A percentile compares a stretch with the other conserved stretches of the same genome.
Evolutionary conservation across 2,113 vertebrate species (phyloP).

Genomic region (Bufo gargarizans): DNA sequence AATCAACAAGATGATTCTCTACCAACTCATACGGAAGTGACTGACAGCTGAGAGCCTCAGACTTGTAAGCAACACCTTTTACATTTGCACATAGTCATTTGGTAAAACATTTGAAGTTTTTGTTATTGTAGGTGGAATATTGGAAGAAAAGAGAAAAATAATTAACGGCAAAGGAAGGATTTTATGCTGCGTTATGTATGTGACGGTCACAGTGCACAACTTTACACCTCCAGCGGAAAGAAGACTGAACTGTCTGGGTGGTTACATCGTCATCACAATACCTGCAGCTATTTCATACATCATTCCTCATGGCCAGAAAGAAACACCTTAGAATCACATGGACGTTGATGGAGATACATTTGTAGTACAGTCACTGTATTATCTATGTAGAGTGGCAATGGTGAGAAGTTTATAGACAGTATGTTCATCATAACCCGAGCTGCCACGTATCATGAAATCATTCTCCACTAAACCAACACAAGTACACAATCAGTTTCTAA

Average conservation of each 20-base stretch:
- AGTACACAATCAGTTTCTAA: not conserved
- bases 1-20: not conserved
- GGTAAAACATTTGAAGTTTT: constrained; percentile 29
- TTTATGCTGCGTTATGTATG: not conserved
- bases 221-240: not conserved
- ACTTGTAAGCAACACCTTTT: constrained; percentile 43
- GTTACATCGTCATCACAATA: too few relatives aligned
- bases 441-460: not conserved
- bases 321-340: too few relatives aligned
- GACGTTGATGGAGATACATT: too few relatives aligned
- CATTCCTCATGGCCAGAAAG: too few relatives aligned
- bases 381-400: not conserved
- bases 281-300: too few relatives aligned
- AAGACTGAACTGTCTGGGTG: not conserved
- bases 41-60: constrained; percentile 25
- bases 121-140: constrained; percentile 18
- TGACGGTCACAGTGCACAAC: not conserved
- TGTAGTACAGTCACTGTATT: not conserved
- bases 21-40: not conserved
- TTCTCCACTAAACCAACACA: not conserved
- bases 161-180: constrained; percentile 19
- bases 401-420: not conserved
- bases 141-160: not conserved
- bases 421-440: not conserved
- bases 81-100: constrained; percentile 38